Conservation (phyloP, 2,113 vertebrate genomes). For the Anthoscopus minutus region DNA sequence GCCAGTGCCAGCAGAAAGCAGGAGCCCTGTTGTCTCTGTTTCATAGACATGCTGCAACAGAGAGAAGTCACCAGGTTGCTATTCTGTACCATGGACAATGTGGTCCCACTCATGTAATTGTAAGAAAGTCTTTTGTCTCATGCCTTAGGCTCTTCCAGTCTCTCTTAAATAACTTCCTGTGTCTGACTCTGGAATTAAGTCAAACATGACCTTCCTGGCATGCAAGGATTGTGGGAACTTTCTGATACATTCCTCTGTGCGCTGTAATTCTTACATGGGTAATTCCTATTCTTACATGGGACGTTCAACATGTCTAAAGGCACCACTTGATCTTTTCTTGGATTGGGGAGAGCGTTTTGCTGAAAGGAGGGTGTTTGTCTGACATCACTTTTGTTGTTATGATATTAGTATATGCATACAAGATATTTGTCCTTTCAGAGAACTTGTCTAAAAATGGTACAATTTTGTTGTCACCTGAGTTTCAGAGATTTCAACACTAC, state of each 20-base stretch:
- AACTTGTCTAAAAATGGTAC: not conserved
- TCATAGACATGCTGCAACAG: rapidly evolving
- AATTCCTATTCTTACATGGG: not conserved
- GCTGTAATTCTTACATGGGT: not conserved
- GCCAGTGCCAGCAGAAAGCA: not conserved
- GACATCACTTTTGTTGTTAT: not conserved
- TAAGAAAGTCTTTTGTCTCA: not conserved
- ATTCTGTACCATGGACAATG: not conserved
- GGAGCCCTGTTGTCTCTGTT: rapidly evolving
- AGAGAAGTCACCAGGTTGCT: not conserved
- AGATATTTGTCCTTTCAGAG: not conserved
- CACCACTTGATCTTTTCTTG: not conserved
- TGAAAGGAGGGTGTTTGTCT: not conserved
- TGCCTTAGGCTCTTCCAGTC: not conserved
- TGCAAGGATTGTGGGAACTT: not conserved
- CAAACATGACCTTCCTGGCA: not conserved
- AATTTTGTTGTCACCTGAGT: not conserved
- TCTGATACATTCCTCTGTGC: not conserved
- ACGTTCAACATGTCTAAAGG: not conserved
- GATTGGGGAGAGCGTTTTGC: not conserved
- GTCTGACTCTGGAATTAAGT: not conserved
- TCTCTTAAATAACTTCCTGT: not conserved
- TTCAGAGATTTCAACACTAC: not conserved
- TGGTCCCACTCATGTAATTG: rapidly evolving
- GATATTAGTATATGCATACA: not conserved